Percentiles rank a stretch among this genome's conserved stretches.
phyloP scores from a whole-genome alignment of 2,888 invertebrate species.

The Amphipyra berbera region DNA sequence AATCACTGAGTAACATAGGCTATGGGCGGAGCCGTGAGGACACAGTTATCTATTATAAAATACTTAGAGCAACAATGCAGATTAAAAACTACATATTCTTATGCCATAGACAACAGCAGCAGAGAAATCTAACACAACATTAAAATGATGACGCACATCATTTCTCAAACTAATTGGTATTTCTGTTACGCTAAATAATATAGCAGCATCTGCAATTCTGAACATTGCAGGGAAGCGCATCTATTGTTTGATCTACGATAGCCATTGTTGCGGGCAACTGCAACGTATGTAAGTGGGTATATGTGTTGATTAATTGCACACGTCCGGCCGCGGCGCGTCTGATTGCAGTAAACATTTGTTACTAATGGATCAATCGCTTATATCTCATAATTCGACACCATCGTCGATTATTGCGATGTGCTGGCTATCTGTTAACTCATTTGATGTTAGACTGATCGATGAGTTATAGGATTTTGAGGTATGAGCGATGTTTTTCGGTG shows the following conservation, averaged over 20 bases:
- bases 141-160: too few relatives aligned
- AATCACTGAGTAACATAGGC: too few relatives aligned
- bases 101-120: too few relatives aligned
- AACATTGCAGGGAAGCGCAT: slow-evolving; percentile 22
- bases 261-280: slow-evolving; percentile 39
- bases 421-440: slow-evolving; percentile 56
- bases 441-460: slow-evolving; percentile 34
- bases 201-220: slow-evolving; percentile 5
- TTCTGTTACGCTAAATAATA: background rate
- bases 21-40: too few relatives aligned
- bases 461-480: slow-evolving; percentile 23
- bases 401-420: slow-evolving; percentile 57
- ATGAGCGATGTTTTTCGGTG: slow-evolving; percentile 11
- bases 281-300: slow-evolving; percentile 47
- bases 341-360: slow-evolving; percentile 83
- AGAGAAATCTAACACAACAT: too few relatives aligned
- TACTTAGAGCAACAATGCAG: too few relatives aligned
- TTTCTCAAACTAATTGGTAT: slow-evolving; percentile 1
- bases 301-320: slow-evolving; percentile 74
- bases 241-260: slow-evolving; percentile 54
- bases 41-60: too few relatives aligned
- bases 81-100: too few relatives aligned
- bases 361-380: slow-evolving; percentile 76
- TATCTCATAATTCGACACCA: slow-evolving; percentile 63
- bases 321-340: slow-evolving; percentile 66